A percentile compares a stretch with the other conserved stretches of the same genome.
Evolutionary conservation across 1,140 invertebrate genomes (phyloP).

Genomic region (Neodiprion lecontei): DNA sequence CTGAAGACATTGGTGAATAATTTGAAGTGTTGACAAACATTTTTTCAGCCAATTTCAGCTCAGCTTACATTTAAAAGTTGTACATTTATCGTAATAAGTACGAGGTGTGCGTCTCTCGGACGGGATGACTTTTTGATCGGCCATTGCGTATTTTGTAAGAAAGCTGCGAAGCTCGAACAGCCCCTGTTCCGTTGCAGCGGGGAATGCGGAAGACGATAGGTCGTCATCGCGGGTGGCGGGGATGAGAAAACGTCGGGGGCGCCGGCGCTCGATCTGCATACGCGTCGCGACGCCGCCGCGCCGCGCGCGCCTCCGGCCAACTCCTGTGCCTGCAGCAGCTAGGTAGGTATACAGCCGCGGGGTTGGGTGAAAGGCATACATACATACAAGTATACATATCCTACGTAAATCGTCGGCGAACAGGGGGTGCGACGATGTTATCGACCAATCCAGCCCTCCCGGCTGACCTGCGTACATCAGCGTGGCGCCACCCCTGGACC

Average conservation of each 20-base stretch:
- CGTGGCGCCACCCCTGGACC: constrained; percentile 52
- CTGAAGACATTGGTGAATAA: too few species aligned
- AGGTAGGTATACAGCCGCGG: neutral
- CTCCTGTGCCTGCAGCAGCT: too few species aligned
- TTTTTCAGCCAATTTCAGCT: too few species aligned
- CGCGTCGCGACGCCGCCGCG: constrained; percentile 21
- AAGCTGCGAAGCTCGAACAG: neutral
- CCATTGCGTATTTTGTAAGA: neutral
- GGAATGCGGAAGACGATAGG: neutral
- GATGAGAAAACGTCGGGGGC: too few species aligned
- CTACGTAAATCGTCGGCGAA: constrained; percentile 16
- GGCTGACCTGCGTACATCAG: constrained; percentile 58
- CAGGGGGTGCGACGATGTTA: constrained; percentile 51
- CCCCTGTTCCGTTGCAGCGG: neutral
- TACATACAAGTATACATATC: constrained; percentile 16
- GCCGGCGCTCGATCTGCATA: constrained; percentile 35
- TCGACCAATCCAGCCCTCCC: constrained; percentile 51
- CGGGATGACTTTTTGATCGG: neutral
- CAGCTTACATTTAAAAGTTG: too few species aligned
- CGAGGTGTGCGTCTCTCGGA: too few species aligned
- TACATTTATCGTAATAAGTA: too few species aligned
- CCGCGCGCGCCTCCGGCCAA: too few species aligned
- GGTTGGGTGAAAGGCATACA: constrained; percentile 37
- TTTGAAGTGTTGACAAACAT: too few species aligned
- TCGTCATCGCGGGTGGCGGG: neutral